These are phyloP conservation scores for Timema podura DNA, from an alignment of 2,888 invertebrate genomes.

Conservation along the genomic window DNA sequence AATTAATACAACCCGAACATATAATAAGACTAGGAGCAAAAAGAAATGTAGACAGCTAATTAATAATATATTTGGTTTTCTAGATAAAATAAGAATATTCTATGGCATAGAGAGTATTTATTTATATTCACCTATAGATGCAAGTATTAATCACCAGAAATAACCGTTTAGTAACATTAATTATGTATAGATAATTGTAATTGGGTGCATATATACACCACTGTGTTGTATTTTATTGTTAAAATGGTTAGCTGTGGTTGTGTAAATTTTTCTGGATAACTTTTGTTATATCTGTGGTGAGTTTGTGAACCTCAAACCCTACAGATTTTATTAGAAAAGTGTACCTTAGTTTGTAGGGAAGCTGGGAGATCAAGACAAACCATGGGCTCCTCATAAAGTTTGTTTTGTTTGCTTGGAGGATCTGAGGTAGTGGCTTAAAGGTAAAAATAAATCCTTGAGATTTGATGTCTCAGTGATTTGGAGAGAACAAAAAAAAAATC, in stretches of 20 bases:
- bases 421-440: conserved; percentile 33
- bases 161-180: too few species aligned
- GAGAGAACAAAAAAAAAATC: conserved; percentile 33
- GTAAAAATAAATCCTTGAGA: conserved; percentile 28
- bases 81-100: too few species aligned
- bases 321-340: conserved; percentile 32
- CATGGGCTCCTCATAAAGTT: conserved; percentile 32
- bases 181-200: too few species aligned
- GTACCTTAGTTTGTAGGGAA: conserved; percentile 34
- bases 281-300: conserved; percentile 45
- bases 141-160: too few species aligned
- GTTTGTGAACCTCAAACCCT: conserved; percentile 34
- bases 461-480: conserved; percentile 31
- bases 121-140: too few species aligned
- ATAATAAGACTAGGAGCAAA: too few species aligned
- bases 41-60: too few species aligned
- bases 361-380: conserved; percentile 33
- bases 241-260: conserved; percentile 2
- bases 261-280: background rate
- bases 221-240: background rate
- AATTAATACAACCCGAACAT: too few species aligned
- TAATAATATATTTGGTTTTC: too few species aligned
- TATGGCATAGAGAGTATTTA: too few species aligned
- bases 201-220: too few species aligned
- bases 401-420: conserved; percentile 30